Base-by-base conservation (phyloP, 2,113 vertebrate genomes). In the Pygoscelis adeliae region DNA sequence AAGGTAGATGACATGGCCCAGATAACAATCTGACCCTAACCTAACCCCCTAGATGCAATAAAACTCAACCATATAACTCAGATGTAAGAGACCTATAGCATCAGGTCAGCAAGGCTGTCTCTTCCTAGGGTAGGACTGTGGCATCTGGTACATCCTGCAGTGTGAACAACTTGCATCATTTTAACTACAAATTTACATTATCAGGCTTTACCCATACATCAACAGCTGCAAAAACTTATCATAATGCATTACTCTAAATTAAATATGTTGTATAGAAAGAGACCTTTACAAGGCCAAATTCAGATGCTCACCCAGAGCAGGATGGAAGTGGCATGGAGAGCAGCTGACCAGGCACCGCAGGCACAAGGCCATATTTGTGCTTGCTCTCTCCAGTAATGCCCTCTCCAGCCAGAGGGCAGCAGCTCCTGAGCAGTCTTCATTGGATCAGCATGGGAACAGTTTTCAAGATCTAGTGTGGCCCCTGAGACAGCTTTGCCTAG, bases 1-100 rank as follows among this genome's bases (percentile, higher is more conserved):
- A 79, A 90, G 42, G 71, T 53, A 59, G n/a, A 52, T 34, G 47
- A 27, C 62, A 53, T 1, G 1, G 82, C 38, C 47, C 88, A 87
- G 94, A 87, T 78, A 96, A 92, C 32, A 82, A 77, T n/a, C 55
- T 93, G 79, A 94, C 80, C 58, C 87, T 65, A 91, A 58, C 34
- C 59, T 76, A 61, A 55, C 13, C 5, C 16, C 29, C n/a, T 34
- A 50, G 16, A 40, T 73, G 62, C 30, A 80, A 49, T 66, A 95
- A 87, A 94, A 47, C 30, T 6, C 18, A 93, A 62, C 29, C 19
- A 20, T 47, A 5, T 42, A 86, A 96, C 47, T 87, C n/a, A 72
- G 66, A 38, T 42, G 12, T 13, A 86, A 69, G 61, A 90, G 30
- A 80, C 26, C 3, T 27, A 87, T 32, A 82, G 40, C 49, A 70